Percentiles rank a stretch among this genome's conserved stretches.
phyloP scores from a whole-genome alignment of 2,888 invertebrate genomes.

The Nephrotoma flavescens region DNA sequence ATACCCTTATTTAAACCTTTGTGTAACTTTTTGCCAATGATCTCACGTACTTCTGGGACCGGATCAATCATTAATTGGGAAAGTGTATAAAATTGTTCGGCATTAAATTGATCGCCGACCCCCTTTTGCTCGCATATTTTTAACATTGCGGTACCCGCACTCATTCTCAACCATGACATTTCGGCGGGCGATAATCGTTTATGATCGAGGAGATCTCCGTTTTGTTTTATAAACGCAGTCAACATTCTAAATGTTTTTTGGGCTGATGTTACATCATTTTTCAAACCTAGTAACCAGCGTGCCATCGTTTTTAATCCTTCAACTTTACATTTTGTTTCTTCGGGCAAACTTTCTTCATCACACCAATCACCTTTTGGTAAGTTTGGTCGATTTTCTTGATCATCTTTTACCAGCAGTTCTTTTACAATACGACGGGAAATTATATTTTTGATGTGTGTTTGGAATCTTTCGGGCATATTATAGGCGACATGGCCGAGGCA shows the following conservation, averaged over 20 bases:
- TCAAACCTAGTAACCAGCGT: slow-evolving; percentile 84
- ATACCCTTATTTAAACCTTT: slow-evolving; percentile 72
- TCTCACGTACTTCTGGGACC: slow-evolving; percentile 74
- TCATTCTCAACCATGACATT: slow-evolving; percentile 82
- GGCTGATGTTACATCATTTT: slow-evolving; percentile 73
- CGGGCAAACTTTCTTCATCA: slow-evolving; percentile 69
- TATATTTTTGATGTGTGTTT: slow-evolving; percentile 82
- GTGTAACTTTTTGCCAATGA: slow-evolving; percentile 82
- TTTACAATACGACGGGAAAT: slow-evolving; percentile 92
- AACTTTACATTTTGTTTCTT: slow-evolving; percentile 82
- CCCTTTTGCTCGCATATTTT: slow-evolving; percentile 95
- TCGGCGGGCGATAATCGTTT: slow-evolving; percentile 67
- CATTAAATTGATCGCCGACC: slow-evolving; percentile 86
- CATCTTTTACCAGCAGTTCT: slow-evolving; percentile 78
- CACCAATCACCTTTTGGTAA: slow-evolving; percentile 49
- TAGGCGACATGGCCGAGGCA: slow-evolving; percentile 89
- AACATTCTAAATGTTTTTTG: slow-evolving; percentile 91
- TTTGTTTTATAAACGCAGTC: slow-evolving; percentile 83
- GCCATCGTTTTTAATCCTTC: slow-evolving; percentile 95
- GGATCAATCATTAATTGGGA: slow-evolving; percentile 74
- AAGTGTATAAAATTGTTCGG: slow-evolving; percentile 88
- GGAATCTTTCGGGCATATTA: slow-evolving; percentile 80
- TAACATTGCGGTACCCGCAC: slow-evolving; percentile 90
- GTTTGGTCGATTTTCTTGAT: slow-evolving; percentile 36
- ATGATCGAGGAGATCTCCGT: slow-evolving; percentile 69